Base-by-base conservation (phyloP, 2,113 vertebrate genomes). In the Orientallactaga bullata region DNA sequence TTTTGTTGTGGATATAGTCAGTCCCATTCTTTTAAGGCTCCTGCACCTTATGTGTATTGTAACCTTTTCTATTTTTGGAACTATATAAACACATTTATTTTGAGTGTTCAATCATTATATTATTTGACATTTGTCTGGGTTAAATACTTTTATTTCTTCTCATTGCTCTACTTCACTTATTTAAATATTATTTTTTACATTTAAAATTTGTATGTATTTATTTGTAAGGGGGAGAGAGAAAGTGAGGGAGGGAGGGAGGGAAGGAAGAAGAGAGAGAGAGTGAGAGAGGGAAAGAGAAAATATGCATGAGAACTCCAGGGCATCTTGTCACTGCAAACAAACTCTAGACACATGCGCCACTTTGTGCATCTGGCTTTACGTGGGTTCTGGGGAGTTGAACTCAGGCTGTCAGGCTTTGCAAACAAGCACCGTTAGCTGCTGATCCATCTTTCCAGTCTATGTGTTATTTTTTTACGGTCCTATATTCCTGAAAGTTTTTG, bases 71-170 rank as follows among this genome's bases (percentile, higher is more conserved):
- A 72, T 61, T 78, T 61, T 63, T 82, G 89, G 5, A 93, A 79
- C 32, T 16, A 1, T 35, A 71, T 71, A 37, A 89, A 60, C 3
- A 72, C 26, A 47, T 10, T 55, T 58, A 47, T 69, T 18, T 35
- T 89, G 26, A 16, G 7, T 66, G 13, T 78, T 94, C 74, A 82
- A 89, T 80, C 68, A 85, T 69, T 37, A 15, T 8, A 86, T 2
- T 80, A 28, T 66, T 39, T 90, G n/a, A 66, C 39, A 39, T 60
- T 0, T 94, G 83, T 90, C 72, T 23, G 47, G 24, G 24, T 65
- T 55, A 84, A 69, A 76, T 80, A 68, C 9, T 63, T 61, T 39
- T 15, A 35, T 65, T 85, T 92, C 51, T 96, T 65, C 21, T 94
- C 47, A 15, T n/a, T 89, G 23, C 58, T 89, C 51, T 61, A 37